A percentile compares a stretch with the other conserved stretches of the same genome.
Conservation (phyloP, 2,888 invertebrate genomes). For the Congeria kusceri region DNA sequence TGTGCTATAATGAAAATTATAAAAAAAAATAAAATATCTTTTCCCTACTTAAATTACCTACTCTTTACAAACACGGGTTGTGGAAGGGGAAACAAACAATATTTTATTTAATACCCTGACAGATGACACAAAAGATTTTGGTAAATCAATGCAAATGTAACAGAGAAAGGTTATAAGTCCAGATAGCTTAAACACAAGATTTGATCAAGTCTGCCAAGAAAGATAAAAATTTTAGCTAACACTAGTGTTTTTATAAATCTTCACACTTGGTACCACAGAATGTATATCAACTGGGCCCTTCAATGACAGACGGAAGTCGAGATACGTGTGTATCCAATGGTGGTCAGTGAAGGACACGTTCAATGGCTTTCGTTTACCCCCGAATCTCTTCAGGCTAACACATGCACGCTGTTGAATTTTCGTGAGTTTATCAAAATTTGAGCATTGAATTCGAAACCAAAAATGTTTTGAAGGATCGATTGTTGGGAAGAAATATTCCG, state of each 20-base stretch:
- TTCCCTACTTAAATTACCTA: no score
- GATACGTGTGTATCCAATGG: constrained; percentile 81
- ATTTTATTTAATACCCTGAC: no score
- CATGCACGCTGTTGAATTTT: constrained; percentile 73
- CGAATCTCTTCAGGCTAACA: constrained; percentile 72
- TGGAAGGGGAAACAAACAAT: no score
- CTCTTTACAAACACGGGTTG: no score
- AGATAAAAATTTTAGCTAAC: no score
- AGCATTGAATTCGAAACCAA: constrained; percentile 74
- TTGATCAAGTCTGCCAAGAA: no score
- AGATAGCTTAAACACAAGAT: no score
- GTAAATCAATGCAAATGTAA: background rate
- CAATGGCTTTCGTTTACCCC: constrained; percentile 66
- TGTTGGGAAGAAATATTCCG: constrained; percentile 81
- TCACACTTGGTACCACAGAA: background rate
- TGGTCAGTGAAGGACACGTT: constrained; percentile 76
- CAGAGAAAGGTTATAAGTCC: no score
- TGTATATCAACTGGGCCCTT: constrained; percentile 66
- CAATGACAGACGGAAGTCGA: constrained; percentile 69
- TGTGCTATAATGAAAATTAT: no score
- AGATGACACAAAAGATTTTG: no score
- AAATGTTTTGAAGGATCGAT: constrained; percentile 77
- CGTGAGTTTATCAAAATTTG: constrained; percentile 66
- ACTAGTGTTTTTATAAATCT: constrained; percentile 1
- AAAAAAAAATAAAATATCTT: no score